Evolutionary conservation across 1,140 invertebrate genomes (phyloP).

Genomic region (Uloborus diversus): DNA sequence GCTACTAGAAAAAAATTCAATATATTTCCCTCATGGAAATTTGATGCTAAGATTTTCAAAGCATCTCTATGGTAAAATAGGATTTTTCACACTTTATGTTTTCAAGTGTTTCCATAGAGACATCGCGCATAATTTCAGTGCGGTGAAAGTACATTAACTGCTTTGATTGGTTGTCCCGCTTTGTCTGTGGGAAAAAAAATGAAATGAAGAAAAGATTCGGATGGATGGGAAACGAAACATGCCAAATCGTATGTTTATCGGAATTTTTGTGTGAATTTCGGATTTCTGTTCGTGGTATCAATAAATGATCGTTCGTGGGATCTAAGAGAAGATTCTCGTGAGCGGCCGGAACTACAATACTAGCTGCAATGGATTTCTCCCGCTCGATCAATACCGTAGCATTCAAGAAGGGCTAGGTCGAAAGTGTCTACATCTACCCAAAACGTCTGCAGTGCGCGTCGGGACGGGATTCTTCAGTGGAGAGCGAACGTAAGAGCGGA

Average conservation of each 20-base stretch:
- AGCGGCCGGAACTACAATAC: constrained; percentile 24
- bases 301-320: not conserved
- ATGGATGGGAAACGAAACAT: not conserved
- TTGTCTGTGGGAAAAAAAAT: not conserved
- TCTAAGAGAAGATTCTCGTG: not conserved
- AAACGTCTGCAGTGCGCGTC: constrained; percentile 46
- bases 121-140: constrained; percentile 27
- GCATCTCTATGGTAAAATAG: not conserved
- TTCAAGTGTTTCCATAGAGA: constrained; percentile 24
- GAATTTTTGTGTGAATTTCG: not conserved
- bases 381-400: constrained; percentile 35
- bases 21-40: too few species aligned
- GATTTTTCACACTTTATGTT: constrained; percentile 6
- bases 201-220: not conserved
- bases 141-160: constrained; percentile 6
- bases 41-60: not conserved
- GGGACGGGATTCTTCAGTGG: constrained; percentile 29
- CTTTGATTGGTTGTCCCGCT: not conserved
- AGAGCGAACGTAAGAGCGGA: constrained; percentile 19
- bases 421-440: constrained; percentile 44
- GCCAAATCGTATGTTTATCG: not conserved
- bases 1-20: too few species aligned
- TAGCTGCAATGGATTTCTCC: constrained; percentile 40
- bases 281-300: not conserved
- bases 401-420: constrained; percentile 35